These are phyloP conservation scores for Phalacrocorax brasilianus DNA, from an alignment of 2,113 vertebrate genomes.

Conservation along the genomic window DNA sequence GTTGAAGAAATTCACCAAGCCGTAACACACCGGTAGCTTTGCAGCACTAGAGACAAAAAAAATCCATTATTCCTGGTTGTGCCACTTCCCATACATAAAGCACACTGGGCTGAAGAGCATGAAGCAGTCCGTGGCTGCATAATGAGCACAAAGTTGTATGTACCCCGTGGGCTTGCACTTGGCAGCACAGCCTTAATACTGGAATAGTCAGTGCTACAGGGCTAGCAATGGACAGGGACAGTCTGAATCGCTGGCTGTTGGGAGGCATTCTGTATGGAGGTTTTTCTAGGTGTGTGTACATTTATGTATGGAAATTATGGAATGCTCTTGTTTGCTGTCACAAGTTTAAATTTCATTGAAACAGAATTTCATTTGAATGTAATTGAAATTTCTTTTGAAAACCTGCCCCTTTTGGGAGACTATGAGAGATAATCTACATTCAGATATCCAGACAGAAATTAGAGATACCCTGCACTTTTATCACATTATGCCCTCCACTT, in stretches of 20 bases:
- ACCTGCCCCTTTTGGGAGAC: not conserved
- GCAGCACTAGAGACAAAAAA: not conserved
- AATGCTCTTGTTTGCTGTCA: not conserved
- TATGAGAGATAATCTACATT: not conserved
- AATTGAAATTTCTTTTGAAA: not conserved
- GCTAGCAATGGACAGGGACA: not conserved
- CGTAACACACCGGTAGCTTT: not conserved
- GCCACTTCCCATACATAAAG: not conserved
- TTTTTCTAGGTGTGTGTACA: not conserved
- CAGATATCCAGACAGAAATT: not conserved
- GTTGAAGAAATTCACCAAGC: not conserved
- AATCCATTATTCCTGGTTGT: not conserved
- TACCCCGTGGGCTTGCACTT: not conserved
- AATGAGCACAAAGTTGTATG: not conserved
- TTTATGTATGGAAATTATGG: not conserved
- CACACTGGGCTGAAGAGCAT: not conserved
- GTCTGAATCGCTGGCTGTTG: not conserved
- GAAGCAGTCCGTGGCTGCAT: rapidly evolving
- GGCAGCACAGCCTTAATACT: not conserved
- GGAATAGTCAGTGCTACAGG: not conserved
- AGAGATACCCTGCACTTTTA: not conserved
- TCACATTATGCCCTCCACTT: not conserved
- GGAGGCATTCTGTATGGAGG: not conserved
- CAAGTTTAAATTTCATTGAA: not conserved
- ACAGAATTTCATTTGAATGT: not conserved